phyloP scores from a whole-genome alignment of 2,888 invertebrate species.

The Therioaphis trifolii region DNA sequence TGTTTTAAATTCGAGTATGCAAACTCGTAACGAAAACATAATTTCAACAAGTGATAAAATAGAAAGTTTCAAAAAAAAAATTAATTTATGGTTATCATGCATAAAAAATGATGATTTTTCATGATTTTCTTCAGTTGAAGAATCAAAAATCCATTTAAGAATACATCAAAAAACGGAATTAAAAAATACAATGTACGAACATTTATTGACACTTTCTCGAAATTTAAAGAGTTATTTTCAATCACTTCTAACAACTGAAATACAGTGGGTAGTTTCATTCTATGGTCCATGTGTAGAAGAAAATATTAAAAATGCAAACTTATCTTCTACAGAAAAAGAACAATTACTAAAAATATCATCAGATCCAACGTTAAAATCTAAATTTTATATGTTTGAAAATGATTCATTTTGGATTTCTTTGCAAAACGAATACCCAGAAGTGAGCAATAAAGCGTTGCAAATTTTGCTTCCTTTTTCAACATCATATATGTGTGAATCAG shows the following conservation, averaged over 20 bases:
- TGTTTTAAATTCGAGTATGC: slow-evolving; percentile 60
- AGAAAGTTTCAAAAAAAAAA: slow-evolving; percentile 50
- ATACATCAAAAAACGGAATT: slow-evolving; percentile 24
- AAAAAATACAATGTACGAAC: slow-evolving; percentile 17
- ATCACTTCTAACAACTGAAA: background rate
- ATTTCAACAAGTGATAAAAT: slow-evolving; percentile 30
- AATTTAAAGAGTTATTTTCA: slow-evolving; percentile 42
- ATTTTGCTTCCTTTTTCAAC: slow-evolving; percentile 36
- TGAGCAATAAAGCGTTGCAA: slow-evolving; percentile 14
- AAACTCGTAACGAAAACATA: slow-evolving; percentile 38
- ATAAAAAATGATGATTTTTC: slow-evolving; percentile 48
- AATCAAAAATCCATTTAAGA: slow-evolving; percentile 30
- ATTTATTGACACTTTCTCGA: slow-evolving; percentile 20
- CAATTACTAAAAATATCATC: slow-evolving; percentile 23
- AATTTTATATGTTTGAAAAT: background rate
- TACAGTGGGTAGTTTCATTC: slow-evolving; percentile 21
- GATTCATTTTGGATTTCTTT: slow-evolving; percentile 31
- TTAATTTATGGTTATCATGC: slow-evolving; percentile 27
- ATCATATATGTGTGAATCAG: slow-evolving; percentile 8
- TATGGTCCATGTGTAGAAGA: slow-evolving; percentile 30
- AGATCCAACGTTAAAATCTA: slow-evolving; percentile 29
- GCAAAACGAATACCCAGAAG: slow-evolving; percentile 13
- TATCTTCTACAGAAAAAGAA: slow-evolving; percentile 27
- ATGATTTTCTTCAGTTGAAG: slow-evolving; percentile 29
- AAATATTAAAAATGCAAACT: slow-evolving; percentile 17